These are phyloP conservation scores for Petrocephalus microphthalmus DNA, from an alignment of 2,113 vertebrate species.

Conservation along the genomic window DNA sequence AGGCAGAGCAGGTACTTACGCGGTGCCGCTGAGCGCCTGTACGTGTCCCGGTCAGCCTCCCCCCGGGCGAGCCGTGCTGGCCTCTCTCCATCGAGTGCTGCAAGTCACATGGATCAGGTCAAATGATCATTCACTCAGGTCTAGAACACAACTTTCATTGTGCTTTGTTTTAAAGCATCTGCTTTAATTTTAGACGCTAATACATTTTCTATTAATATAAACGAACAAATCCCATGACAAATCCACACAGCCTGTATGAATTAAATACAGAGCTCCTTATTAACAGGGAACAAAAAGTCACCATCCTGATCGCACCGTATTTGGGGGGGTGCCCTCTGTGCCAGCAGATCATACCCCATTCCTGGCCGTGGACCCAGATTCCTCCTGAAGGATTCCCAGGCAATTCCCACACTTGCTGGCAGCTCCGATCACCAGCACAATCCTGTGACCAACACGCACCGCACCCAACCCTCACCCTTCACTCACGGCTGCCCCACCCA, in stretches of 20 bases:
- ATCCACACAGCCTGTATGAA: not conserved
- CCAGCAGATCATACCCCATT: not conserved
- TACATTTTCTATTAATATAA: not conserved
- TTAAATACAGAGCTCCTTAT: not conserved
- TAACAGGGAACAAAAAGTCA: not conserved
- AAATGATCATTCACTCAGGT: not conserved
- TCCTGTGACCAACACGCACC: not conserved
- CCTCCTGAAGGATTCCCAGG: not conserved
- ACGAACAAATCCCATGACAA: not conserved
- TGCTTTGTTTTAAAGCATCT: not conserved
- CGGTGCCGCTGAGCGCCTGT: slow-evolving; percentile 86
- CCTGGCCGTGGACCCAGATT: not conserved
- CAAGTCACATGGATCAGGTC: not conserved
- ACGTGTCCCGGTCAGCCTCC: slow-evolving; percentile 90
- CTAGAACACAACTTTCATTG: not conserved
- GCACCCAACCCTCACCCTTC: not conserved
- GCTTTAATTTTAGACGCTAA: not conserved
- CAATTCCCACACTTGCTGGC: not conserved
- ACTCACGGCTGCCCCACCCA: not conserved
- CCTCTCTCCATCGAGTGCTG: slow-evolving; percentile 91
- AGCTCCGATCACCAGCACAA: not conserved
- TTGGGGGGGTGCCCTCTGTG: not conserved
- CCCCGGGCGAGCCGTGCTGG: slow-evolving; percentile 87
- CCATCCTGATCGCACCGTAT: not conserved
- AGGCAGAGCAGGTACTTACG: slow-evolving; percentile 63